Evolutionary conservation across 2,113 vertebrate genomes (phyloP).

Genomic region (Propithecus coquereli): DNA sequence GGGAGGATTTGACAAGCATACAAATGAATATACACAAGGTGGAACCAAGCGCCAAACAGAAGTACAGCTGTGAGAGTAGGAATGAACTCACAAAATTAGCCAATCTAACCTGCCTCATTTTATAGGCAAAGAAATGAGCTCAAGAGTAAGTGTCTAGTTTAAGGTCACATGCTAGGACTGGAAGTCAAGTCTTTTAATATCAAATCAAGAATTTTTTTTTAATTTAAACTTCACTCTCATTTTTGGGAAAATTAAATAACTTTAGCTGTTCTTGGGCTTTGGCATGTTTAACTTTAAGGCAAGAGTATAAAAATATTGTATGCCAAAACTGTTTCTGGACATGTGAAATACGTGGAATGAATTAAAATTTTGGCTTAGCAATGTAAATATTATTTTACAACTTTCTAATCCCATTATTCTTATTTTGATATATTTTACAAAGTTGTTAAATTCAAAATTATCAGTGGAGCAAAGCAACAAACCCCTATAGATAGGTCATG

Average conservation of each 20-base stretch:
- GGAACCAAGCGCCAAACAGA: not conserved
- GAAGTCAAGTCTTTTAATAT: not conserved
- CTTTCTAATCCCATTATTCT: conserved; percentile 16
- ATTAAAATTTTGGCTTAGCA: conserved; percentile 20
- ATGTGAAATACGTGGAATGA: not conserved
- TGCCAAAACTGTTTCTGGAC: not conserved
- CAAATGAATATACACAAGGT: not conserved
- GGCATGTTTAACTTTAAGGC: not conserved
- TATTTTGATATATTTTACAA: conserved; percentile 27
- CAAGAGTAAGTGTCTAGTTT: not conserved
- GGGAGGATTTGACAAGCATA: not conserved
- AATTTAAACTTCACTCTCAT: not conserved
- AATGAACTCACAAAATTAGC: not conserved
- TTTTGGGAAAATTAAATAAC: not conserved
- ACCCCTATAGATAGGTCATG: not conserved
- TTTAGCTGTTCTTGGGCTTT: not conserved
- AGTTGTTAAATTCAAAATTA: not conserved
- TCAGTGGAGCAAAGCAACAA: conserved; percentile 43
- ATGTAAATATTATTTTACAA: conserved; percentile 2
- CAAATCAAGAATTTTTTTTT: not conserved
- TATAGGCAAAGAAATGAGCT: not conserved
- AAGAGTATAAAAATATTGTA: not conserved
- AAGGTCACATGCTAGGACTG: not conserved
- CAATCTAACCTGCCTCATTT: not conserved
- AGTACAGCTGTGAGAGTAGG: not conserved